Conservation (phyloP, 2,113 vertebrate genomes). For the Podocnemis expansa region DNA sequence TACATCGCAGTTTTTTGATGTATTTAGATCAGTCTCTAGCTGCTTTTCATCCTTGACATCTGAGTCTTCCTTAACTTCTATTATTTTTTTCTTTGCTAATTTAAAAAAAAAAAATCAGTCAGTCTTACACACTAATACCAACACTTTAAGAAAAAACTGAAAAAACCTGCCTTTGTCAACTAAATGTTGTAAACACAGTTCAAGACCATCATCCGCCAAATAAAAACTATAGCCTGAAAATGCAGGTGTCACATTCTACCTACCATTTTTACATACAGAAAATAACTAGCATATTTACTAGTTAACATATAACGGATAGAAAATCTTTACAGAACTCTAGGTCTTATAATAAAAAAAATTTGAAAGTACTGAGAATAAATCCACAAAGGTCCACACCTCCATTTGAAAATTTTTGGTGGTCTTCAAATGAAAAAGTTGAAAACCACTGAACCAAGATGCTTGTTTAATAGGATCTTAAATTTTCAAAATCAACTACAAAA, state of each 20-base stretch:
- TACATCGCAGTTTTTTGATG: conserved; percentile 11
- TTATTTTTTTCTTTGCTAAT: conserved; percentile 63
- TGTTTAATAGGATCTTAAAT: neutral
- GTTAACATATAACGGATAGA: neutral
- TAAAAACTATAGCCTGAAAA: neutral
- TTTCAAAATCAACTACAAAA: neutral
- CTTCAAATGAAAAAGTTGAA: neutral
- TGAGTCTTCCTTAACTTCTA: conserved; percentile 31
- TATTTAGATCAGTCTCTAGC: conserved; percentile 41
- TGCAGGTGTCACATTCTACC: neutral
- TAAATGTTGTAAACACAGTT: neutral
- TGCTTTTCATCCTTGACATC: conserved; percentile 35
- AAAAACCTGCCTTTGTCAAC: neutral
- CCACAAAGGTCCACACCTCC: neutral
- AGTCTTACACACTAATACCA: neutral
- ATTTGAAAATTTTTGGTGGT: neutral
- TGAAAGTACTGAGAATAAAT: accelerated
- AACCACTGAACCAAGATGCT: neutral
- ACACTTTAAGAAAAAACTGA: neutral
- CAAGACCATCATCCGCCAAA: neutral
- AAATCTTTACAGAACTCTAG: neutral
- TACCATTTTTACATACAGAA: neutral
- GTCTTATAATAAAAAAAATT: neutral
- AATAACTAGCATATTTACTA: neutral
- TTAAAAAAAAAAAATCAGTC: conserved; percentile 53